phyloP scores from a whole-genome alignment of 1,140 invertebrate genomes.

The Eumaeus atala region DNA sequence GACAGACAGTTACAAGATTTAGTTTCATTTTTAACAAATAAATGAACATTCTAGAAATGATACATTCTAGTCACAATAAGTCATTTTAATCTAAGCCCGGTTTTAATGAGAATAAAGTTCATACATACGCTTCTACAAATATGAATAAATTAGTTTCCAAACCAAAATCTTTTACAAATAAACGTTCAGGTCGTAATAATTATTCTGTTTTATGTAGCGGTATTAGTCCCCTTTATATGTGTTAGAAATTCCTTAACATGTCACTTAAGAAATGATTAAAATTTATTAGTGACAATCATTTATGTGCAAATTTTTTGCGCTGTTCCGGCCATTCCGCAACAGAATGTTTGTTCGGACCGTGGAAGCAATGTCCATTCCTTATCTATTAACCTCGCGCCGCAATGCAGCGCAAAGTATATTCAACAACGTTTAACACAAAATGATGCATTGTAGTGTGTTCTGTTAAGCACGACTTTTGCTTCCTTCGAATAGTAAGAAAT shows the following conservation, averaged over 20 bases:
- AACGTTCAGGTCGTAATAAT: neutral
- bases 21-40: slow-evolving; percentile 18
- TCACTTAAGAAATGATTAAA: slow-evolving; percentile 3
- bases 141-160: neutral
- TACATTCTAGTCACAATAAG: neutral
- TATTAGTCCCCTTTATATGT: neutral
- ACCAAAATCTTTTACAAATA: neutral
- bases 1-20: slow-evolving; percentile 18
- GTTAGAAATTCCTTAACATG: neutral
- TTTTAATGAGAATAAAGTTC: neutral
- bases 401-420: neutral
- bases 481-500: no score
- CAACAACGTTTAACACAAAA: neutral
- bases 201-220: neutral
- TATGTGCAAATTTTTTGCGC: slow-evolving; percentile 16
- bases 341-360: neutral
- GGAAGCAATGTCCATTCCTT: slow-evolving; percentile 11
- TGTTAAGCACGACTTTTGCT: slow-evolving; percentile 25
- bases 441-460: slow-evolving; percentile 11
- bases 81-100: neutral
- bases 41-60: slow-evolving; percentile 18
- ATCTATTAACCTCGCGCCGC: neutral
- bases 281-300: neutral
- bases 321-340: slow-evolving; percentile 7
- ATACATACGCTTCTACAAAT: slow-evolving; percentile 1